Evolutionary conservation across 2,797 vertebrate genomes (phyloP), one percentile per base, ranked within the genome.

Genomic region (Meriones psammophilus): DNA sequence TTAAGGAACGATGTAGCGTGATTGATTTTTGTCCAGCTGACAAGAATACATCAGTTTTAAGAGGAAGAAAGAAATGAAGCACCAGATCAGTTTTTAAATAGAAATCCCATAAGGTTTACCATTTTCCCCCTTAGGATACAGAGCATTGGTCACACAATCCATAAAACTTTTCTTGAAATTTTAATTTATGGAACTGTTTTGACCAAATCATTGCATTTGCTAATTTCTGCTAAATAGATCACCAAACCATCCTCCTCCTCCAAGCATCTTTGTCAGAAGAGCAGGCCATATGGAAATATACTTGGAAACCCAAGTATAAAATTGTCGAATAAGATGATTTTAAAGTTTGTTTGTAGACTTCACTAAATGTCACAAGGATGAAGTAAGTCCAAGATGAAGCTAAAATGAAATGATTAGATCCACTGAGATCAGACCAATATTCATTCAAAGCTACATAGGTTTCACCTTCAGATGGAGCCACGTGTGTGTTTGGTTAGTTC

Each of bases 281-380:
- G 96, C 33, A 97, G 89, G 64, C 97, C 97, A 97, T 78, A 97
- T 85, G 95, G 97, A 96, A 97, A 96, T 96, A 96, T 91, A 60
- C 97, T 96, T 97, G 97, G 98, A 97, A 98, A 92, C 94, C 93
- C 94, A 95, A 97, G 95, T 95, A 97, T 64, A 94, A 69, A 42
- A 80, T 69, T 97, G 83, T 97, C 95, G 85, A 97, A 91, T 58
- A 96, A 88, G 91, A 98, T 96, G 97, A 98, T 98, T 98, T 92
- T 77, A 64, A 96, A 95, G 94, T 98, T 98, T 98, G 96, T 98
- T 98, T 97, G 97, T 97, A 96, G 96, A 98, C 98, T 98, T 98
- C 54, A 94, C 96, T 98, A 98, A 98, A 90, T 98, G 95, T 96
- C 94, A 96, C 28, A 97, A 94, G 97, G 98, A 98, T 98, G 96